A percentile compares a stretch with the other conserved stretches of the same genome.
Evolutionary conservation across 2,888 invertebrate species (phyloP).

Genomic region (Darwinula stevensoni): DNA sequence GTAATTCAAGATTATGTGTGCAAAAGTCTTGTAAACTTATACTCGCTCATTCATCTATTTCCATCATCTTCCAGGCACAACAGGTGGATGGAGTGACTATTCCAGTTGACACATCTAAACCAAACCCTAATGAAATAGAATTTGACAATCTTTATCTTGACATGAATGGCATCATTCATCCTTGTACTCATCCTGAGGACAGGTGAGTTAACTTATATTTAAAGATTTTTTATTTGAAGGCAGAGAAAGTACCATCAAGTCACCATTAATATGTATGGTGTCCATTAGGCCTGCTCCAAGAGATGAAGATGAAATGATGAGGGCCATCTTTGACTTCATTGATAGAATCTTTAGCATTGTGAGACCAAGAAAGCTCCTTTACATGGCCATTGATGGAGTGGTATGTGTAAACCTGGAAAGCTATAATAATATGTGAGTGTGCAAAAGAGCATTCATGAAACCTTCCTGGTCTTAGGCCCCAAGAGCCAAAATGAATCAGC

Average conservation of each 20-base stretch:
- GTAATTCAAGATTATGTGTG: too few relatives aligned
- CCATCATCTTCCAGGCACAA: slow-evolving; percentile 26
- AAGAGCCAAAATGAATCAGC: slow-evolving; percentile 98
- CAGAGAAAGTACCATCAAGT: background rate
- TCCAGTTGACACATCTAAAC: slow-evolving; percentile 46
- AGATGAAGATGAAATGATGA: slow-evolving; percentile 99
- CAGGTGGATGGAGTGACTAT: too few relatives aligned
- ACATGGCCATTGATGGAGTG: slow-evolving; percentile 99
- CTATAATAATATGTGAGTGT: background rate
- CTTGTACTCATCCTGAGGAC: slow-evolving; percentile 97
- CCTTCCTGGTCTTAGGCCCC: slow-evolving; percentile 32
- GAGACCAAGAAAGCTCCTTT: slow-evolving; percentile 63
- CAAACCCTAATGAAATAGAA: slow-evolving; percentile 85
- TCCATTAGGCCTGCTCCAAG: slow-evolving; percentile 49
- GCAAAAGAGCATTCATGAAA: background rate
- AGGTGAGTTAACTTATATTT: slow-evolving; percentile 20
- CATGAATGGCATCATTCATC: slow-evolving; percentile 99
- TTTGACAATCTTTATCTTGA: slow-evolving; percentile 96
- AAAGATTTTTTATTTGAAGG: background rate
- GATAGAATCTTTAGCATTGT: slow-evolving; percentile 80
- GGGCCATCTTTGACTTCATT: slow-evolving; percentile 93
- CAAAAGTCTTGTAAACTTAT: too few relatives aligned
- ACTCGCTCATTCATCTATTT: too few relatives aligned
- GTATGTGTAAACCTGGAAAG: slow-evolving; percentile 20
- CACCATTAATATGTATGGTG: slow-evolving; percentile 4